Evolutionary conservation across 2,113 vertebrate species (phyloP).

Genomic region (Phylloscopus trochilus): DNA sequence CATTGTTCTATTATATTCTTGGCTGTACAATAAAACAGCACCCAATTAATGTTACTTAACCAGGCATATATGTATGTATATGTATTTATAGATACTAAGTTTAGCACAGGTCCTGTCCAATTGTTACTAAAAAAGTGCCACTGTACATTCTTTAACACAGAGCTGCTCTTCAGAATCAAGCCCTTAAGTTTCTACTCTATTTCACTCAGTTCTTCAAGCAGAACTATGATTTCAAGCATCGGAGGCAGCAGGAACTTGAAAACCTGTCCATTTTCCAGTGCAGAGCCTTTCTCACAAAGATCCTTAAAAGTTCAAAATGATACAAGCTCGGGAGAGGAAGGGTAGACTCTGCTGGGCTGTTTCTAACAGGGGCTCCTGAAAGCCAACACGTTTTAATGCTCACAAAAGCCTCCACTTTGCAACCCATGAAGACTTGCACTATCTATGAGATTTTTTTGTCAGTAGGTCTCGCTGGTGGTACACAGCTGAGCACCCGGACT

Average conservation of each 20-base stretch:
- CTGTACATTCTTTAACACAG: not conserved
- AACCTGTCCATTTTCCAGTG: not conserved
- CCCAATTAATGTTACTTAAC: slow-evolving; percentile 31
- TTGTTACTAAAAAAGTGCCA: not conserved
- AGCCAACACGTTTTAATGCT: not conserved
- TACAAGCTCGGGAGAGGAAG: not conserved
- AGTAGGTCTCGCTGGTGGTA: not conserved
- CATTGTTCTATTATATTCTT: not conserved
- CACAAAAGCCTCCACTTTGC: not conserved
- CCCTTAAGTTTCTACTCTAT: not conserved
- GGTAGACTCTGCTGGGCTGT: not conserved
- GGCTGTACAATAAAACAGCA: slow-evolving; percentile 45
- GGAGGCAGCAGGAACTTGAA: not conserved
- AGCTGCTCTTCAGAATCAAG: not conserved
- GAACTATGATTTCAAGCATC: not conserved
- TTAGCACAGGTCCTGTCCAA: slow-evolving; percentile 26
- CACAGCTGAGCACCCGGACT: not conserved
- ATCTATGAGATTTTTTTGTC: not conserved
- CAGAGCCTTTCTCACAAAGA: not conserved
- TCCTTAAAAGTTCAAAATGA: not conserved
- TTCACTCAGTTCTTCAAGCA: not conserved
- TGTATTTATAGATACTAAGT: not conserved
- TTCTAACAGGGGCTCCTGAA: not conserved
- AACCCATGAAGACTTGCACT: not conserved
- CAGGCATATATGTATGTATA: not conserved